These are phyloP conservation scores for Lymantria monacha DNA, from an alignment of 2,888 invertebrate species.

Conservation along the genomic window DNA sequence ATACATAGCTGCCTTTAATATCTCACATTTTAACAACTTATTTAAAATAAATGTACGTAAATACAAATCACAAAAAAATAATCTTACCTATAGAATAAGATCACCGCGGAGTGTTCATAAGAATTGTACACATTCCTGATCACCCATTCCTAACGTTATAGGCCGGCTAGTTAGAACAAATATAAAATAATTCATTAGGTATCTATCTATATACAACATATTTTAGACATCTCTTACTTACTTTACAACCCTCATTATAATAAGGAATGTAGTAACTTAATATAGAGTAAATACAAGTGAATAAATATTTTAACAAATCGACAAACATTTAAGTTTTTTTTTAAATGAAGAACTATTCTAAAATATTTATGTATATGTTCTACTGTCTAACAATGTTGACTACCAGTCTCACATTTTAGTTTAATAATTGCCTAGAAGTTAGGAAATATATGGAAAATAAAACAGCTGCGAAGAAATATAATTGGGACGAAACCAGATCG, in stretches of 20 bases:
- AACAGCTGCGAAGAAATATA: slow-evolving; percentile 66
- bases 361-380: slow-evolving; percentile 75
- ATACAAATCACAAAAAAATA: slow-evolving; percentile 22
- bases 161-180: slow-evolving; percentile 65
- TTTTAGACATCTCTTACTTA: slow-evolving; percentile 59
- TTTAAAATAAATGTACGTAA: slow-evolving; percentile 32
- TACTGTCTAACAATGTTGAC: slow-evolving; percentile 80
- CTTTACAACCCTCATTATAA: slow-evolving; percentile 68
- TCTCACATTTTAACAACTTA: slow-evolving; percentile 38
- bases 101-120: slow-evolving; percentile 17
- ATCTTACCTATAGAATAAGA: slow-evolving; percentile 21
- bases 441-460: slow-evolving; percentile 71
- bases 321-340: slow-evolving; percentile 64
- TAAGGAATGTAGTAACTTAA: slow-evolving; percentile 70
- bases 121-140: slow-evolving; percentile 9
- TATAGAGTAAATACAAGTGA: slow-evolving; percentile 58
- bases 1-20: slow-evolving; percentile 69
- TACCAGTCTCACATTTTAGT: slow-evolving; percentile 83
- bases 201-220: slow-evolving; percentile 68
- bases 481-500: slow-evolving; percentile 74
- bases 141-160: slow-evolving; percentile 51
- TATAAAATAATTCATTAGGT: slow-evolving; percentile 55
- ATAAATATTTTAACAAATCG: slow-evolving; percentile 67
- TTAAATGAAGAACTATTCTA: slow-evolving; percentile 73
- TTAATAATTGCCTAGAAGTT: slow-evolving; percentile 78